phyloP scores from a whole-genome alignment of 2,113 vertebrate genomes.

The Tapirus terrestris region DNA sequence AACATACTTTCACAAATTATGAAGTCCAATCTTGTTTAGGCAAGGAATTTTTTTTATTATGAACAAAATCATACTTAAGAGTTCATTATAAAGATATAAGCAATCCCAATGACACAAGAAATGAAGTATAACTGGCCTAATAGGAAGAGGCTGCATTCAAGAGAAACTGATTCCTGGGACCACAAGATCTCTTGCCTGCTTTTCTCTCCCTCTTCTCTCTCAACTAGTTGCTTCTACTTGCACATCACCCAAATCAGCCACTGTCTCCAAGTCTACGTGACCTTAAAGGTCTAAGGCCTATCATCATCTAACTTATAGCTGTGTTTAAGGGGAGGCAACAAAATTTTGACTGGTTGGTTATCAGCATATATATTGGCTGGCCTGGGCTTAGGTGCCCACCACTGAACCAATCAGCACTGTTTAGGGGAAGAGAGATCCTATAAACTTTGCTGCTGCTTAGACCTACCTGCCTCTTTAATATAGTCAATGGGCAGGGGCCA shows the following conservation, averaged over 20 bases:
- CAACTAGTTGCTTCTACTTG: neutral
- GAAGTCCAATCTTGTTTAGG: slow-evolving; percentile 40
- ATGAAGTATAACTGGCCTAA: neutral
- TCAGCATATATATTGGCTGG: neutral
- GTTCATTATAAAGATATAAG: neutral
- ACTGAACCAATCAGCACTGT: neutral
- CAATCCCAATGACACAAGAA: neutral
- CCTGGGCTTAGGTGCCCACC: neutral
- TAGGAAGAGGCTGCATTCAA: neutral
- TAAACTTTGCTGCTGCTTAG: neutral
- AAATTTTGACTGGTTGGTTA: neutral
- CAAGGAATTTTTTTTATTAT: neutral
- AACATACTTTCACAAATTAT: neutral
- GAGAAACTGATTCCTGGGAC: neutral
- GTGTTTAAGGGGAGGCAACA: neutral
- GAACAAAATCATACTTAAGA: neutral
- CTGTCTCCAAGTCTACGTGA: neutral
- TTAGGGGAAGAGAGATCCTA: neutral
- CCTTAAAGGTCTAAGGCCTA: neutral
- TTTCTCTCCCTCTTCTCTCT: neutral
- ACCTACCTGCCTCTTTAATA: neutral
- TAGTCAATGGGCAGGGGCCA: neutral
- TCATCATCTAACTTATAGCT: neutral
- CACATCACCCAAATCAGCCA: neutral
- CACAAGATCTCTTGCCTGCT: neutral